Evolutionary conservation across 2,888 invertebrate genomes (phyloP).

Genomic region (Apamea sordens): DNA sequence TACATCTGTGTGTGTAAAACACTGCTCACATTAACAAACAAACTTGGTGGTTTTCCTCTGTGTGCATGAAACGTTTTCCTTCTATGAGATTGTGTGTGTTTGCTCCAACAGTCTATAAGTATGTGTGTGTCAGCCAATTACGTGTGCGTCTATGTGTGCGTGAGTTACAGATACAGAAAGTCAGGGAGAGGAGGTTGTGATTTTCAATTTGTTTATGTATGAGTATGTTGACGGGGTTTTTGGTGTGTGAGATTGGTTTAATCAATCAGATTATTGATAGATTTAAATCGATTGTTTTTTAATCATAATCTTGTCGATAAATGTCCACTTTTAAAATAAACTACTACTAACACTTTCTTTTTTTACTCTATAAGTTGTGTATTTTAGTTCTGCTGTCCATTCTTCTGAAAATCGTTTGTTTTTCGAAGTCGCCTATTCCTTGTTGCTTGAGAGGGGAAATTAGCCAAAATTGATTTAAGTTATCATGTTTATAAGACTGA

Average conservation of each 20-base stretch:
- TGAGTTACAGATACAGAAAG: slow-evolving; percentile 48
- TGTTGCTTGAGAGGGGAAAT: background rate
- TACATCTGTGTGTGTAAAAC: slow-evolving; percentile 31
- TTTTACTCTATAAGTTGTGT: background rate
- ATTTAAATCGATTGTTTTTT: background rate
- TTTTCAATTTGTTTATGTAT: slow-evolving; percentile 47
- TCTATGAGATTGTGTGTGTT: slow-evolving; percentile 14
- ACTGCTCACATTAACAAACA: slow-evolving; percentile 31
- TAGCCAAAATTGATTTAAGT: too few relatives aligned
- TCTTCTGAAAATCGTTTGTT: background rate
- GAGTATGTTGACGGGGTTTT: slow-evolving; percentile 25
- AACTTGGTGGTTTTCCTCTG: slow-evolving; percentile 21
- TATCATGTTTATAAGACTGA: background rate
- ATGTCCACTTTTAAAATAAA: background rate
- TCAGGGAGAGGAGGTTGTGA: slow-evolving; percentile 37
- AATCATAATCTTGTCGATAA: background rate
- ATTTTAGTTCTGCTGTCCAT: background rate
- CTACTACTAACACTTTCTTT: background rate
- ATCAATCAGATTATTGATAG: slow-evolving; percentile 5
- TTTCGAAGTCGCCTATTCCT: background rate
- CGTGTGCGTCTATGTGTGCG: slow-evolving; percentile 9
- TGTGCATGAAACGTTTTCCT: slow-evolving; percentile 51
- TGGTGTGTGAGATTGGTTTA: slow-evolving; percentile 22
- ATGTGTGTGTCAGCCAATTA: slow-evolving; percentile 52
- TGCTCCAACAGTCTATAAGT: background rate